A percentile compares a stretch with the other conserved stretches of the same genome.
Conservation (phyloP, 2,888 invertebrate genomes). For the Trichopoda pennipes region DNA sequence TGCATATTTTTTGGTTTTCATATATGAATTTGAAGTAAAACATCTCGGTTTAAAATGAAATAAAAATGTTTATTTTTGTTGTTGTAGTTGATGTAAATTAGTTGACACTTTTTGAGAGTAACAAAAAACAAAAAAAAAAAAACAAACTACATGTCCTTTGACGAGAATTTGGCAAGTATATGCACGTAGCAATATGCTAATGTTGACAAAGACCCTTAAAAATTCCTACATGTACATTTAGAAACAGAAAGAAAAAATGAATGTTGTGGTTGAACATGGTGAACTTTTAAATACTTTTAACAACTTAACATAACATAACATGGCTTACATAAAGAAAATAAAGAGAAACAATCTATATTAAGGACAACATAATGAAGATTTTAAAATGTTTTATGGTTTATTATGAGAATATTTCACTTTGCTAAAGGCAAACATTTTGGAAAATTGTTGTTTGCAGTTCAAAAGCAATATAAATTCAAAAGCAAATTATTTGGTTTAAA, state of each 20-base stretch:
- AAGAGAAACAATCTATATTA: not conserved
- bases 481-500: not conserved
- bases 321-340: conserved; percentile 8
- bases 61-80: conserved; percentile 22
- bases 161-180: conserved; percentile 3
- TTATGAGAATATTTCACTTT: conserved; percentile 8
- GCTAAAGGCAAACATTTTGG: conserved; percentile 1
- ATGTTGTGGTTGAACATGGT: conserved; percentile 60
- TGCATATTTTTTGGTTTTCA: conserved; percentile 8
- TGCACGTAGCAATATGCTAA: conserved; percentile 3
- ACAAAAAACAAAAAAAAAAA: conserved; percentile 7
- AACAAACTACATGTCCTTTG: not conserved
- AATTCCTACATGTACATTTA: not conserved
- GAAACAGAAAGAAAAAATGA: conserved; percentile 24
- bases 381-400: conserved; percentile 41
- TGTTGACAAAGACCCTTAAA: conserved; percentile 8
- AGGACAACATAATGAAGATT: conserved; percentile 36
- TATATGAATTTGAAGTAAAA: conserved; percentile 2
- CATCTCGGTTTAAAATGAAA: conserved; percentile 16
- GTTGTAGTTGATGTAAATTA: conserved; percentile 51
- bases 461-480: conserved; percentile 10
- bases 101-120: conserved; percentile 58
- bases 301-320: conserved; percentile 58
- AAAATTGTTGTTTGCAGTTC: conserved; percentile 8
- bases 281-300: conserved; percentile 61